Percentiles rank a stretch among this genome's conserved stretches.
These are phyloP conservation scores for Cremastobaeus sp. DNA, from an alignment of 2,888 invertebrate genomes.

Conservation along the genomic window DNA sequence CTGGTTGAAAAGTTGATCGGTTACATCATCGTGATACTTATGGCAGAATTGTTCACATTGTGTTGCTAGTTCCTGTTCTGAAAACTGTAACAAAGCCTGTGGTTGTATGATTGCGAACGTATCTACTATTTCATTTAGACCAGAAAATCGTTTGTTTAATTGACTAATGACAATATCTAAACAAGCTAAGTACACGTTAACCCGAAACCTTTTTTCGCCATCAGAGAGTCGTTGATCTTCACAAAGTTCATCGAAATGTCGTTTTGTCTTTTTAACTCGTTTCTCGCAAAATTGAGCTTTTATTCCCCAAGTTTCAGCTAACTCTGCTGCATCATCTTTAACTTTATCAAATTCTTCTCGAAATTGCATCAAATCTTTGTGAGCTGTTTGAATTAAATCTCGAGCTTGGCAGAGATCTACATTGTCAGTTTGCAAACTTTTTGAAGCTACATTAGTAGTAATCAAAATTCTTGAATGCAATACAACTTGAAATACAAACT, in stretches of 20 bases:
- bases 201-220: slow-evolving; percentile 16
- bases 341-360: slow-evolving; percentile 21
- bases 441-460: slow-evolving; percentile 21
- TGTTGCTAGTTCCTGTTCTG: slow-evolving; percentile 12
- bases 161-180: slow-evolving; percentile 35
- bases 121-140: slow-evolving; percentile 21
- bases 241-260: slow-evolving; percentile 44
- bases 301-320: slow-evolving; percentile 31
- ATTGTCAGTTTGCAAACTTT: slow-evolving; percentile 25
- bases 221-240: slow-evolving; percentile 32
- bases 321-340: slow-evolving; percentile 24
- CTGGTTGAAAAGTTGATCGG: slow-evolving; percentile 13
- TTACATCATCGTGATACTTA: slow-evolving; percentile 25
- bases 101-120: slow-evolving; percentile 26
- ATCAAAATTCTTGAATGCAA: slow-evolving; percentile 36
- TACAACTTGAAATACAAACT: slow-evolving; percentile 42
- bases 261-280: slow-evolving; percentile 21
- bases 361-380: slow-evolving; percentile 28
- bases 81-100: slow-evolving; percentile 15
- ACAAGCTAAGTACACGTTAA: slow-evolving; percentile 24
- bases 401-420: slow-evolving; percentile 35
- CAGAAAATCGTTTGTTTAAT: slow-evolving; percentile 19
- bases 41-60: slow-evolving; percentile 7
- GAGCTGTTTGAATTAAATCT: slow-evolving; percentile 28
- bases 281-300: slow-evolving; percentile 29